Base-by-base conservation (phyloP, 2,113 vertebrate genomes). In the Dipodomys stephensi region DNA sequence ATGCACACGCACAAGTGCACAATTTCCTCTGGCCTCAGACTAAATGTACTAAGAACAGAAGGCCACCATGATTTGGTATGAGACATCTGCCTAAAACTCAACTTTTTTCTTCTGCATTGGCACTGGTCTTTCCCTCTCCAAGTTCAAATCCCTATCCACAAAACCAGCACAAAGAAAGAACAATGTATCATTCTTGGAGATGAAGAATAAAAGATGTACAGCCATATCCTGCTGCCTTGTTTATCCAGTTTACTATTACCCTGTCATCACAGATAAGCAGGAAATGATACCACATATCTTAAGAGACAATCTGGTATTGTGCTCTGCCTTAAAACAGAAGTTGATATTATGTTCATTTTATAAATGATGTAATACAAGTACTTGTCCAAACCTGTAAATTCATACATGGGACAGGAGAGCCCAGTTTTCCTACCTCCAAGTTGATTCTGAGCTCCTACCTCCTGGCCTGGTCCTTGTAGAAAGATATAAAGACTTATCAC, bases 261-360 rank as follows among this genome's bases (percentile, higher is more conserved):
- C 39, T 35, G 8, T 67, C 71, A 67, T 93, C 67, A 80, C 12
- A 93, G 39, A 30, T 35, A 30, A 72, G 22, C 53, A 73, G 53
- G 77, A 95, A 88, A 80, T 62, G 32, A 23, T 15, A 25, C 12
- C 25, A 16, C 0, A 0, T 49, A 80, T 94, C 88, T 94, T 32
- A 85, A 77, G 39, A 60, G 49, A 73, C n/a, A 16, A 68, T 87
- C 77, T 67, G 67, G 49, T 67, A 57, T 2, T 32, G 28, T 44
- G 60, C 53, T 93, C 74, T 86, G 28, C 67, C 87, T 80, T 77
- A 62, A 72, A 80, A 30, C 11, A 73, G 30, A 92, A 91, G 64
- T 28, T 76, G 81, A 87, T 67, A 94, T 46, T n/a, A 44, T 2
- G 7, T 27, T 49, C 82, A 92, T 53, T 80, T 89, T 77, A 88